These are phyloP conservation scores for Bombus confusus DNA, from an alignment of 1,140 invertebrate species.

Conservation along the genomic window DNA sequence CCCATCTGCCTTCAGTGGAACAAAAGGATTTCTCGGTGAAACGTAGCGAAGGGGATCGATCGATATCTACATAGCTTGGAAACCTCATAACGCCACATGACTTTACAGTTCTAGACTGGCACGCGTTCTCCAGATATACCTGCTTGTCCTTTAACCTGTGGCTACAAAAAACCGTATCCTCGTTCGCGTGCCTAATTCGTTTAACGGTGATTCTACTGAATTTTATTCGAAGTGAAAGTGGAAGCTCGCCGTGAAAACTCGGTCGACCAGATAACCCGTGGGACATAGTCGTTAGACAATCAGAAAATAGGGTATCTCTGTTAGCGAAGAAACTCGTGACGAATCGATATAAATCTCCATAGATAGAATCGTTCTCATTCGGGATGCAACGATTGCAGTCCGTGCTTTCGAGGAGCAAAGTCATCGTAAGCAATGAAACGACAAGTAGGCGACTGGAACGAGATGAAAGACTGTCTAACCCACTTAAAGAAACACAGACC, in stretches of 20 bases:
- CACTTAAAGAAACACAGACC: slow-evolving; percentile 14
- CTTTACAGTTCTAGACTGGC: neutral
- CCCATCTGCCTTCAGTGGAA: neutral
- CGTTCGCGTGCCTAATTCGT: neutral
- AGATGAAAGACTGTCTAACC: slow-evolving; percentile 35
- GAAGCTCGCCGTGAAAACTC: neutral
- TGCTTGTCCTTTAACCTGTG: neutral
- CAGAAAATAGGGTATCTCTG: neutral
- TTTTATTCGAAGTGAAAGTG: neutral
- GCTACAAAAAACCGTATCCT: neutral
- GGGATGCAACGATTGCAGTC: neutral
- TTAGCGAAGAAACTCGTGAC: neutral
- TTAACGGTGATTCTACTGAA: neutral
- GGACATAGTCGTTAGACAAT: neutral
- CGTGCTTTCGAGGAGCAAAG: neutral
- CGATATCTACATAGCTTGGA: slow-evolving; percentile 10
- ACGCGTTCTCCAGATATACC: neutral
- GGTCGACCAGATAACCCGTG: neutral
- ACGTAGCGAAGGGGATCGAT: slow-evolving; percentile 1
- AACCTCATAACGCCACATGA: neutral
- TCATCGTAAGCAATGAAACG: neutral
- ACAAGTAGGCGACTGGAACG: slow-evolving; percentile 38
- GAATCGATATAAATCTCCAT: neutral
- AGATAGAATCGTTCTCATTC: slow-evolving; percentile 3
- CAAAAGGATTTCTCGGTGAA: slow-evolving; percentile 26